Evolutionary conservation across 2,113 vertebrate genomes (phyloP), one percentile per base, ranked within the genome.

Genomic region (Rissa tridactyla): DNA sequence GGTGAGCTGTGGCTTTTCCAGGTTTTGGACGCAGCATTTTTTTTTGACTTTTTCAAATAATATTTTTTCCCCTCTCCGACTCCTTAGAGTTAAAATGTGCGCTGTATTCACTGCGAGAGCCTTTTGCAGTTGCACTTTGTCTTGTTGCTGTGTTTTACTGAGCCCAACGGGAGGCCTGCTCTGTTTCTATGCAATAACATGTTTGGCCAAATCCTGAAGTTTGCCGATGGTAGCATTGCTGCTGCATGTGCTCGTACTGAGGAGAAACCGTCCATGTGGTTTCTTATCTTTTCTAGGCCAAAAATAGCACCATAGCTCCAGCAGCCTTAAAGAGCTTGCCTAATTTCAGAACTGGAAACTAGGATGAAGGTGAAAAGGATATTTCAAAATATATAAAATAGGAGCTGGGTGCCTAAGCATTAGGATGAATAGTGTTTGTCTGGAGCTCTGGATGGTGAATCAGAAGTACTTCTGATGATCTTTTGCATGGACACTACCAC

Each of bases 241-340:
- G 81, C 77, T 77, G 75, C 9, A 1, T 88, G 84, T 65, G 57
- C 87, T 70, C 15, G 25, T 30, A 4, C 76, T n/a, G 51, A 80
- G 55, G 55, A 81, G 84, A 38, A 94, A 30, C 68, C 5, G 1
- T 62, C 68, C 90, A 71, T 4, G 23, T 52, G 64, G 60, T 73
- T 88, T 71, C 91, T 97, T 96, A 86, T 89, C 89, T 96, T 42
- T 72, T 47, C 38, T 15, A 51, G 46, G 72, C 88, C 90, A 90
- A 83, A 96, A 96, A 94, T 90, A 96, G 88, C 71, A 75, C 68
- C 25, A 2, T 2, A 38, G 34, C 90, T 95, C 78, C 94, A 46
- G 78, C 49, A 23, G 71, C 71, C 90, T 92, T 77, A 64, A 70
- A 83, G 76, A 93, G 81, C 90, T 71, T 90, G 54, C 55, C 76